Base-by-base conservation (phyloP, 2,888 invertebrate species). In the Priocnemis perturbator region DNA sequence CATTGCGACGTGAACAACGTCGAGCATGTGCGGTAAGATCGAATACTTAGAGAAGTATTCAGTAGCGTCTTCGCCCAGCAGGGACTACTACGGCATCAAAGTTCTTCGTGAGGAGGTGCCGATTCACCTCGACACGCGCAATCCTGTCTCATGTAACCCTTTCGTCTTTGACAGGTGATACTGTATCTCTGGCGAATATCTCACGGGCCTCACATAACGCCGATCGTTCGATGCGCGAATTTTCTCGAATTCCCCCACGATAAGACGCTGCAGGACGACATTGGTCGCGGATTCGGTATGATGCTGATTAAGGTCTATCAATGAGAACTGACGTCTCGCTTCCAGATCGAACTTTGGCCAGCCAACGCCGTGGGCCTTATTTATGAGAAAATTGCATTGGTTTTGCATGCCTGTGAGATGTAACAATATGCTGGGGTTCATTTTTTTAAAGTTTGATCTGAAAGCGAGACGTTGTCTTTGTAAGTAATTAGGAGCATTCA, bases 31-130 rank as follows among this genome's bases (percentile, higher is more conserved):
- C 53, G 69, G 65, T 60, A 81, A 80, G 61, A 59, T 74, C 19
- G 76, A 37, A 37, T 83, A 83, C 71, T 79, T 87, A 60, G 85
- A 86, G 66, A 86, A 84, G 69, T 88, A 85, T 82, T 77, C 83
- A 30, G 81, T 86, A 44, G 87, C 88, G 64, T 87, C 87, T 60
- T 71, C 84, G 45, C 87, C 87, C 5, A 88, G 85, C 73, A 82
- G 88, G 77, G 88, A 88, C 66, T 88, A 88, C 64, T 88, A 86
- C 77, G 87, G 83, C 19, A 73, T 88, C 7, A 85, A 76, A 76
- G 77, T 87, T 66, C 60, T 81, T 26, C 57, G 74, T 7, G 74
- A 86, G 66, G 77, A 87, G 82, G 88, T 87, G 64, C 55, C 50
- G 19, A 37, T 37, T 11, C 37, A 37, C 11, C 37, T 37, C 11